Evolutionary conservation across 2,888 invertebrate species (phyloP).

Genomic region (Cephonodes hylas): DNA sequence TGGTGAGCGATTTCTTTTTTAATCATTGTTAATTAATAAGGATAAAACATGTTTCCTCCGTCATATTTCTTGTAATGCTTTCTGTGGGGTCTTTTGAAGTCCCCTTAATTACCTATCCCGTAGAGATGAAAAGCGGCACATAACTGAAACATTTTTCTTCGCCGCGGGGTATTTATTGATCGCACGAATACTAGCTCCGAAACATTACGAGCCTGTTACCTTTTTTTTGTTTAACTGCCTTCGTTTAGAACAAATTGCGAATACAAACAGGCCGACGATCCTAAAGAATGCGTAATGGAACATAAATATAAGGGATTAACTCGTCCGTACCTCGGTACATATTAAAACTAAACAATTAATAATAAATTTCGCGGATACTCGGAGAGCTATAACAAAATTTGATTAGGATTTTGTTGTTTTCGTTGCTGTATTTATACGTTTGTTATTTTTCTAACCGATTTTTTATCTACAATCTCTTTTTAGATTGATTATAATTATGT

Average conservation of each 20-base stretch:
- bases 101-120: conserved; percentile 55
- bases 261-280: background rate
- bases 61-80: conserved; percentile 41
- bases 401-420: background rate
- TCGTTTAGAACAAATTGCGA: background rate
- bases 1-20: conserved; percentile 22
- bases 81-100: conserved; percentile 51
- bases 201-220: conserved; percentile 24
- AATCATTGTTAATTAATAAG: conserved; percentile 28
- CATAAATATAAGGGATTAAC: background rate
- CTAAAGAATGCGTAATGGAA: background rate
- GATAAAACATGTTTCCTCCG: conserved; percentile 28
- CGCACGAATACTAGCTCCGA: conserved; percentile 42
- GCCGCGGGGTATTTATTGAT: conserved; percentile 49
- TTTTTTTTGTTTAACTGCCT: background rate
- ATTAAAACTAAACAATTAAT: background rate
- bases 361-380: background rate
- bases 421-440: background rate
- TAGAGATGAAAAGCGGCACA: conserved; percentile 42
- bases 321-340: background rate
- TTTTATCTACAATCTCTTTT: too few species aligned
- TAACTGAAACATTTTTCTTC: conserved; percentile 48
- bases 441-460: background rate
- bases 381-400: background rate
- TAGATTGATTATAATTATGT: too few species aligned